Evolutionary conservation across 2,888 invertebrate genomes (phyloP).

Genomic region (Celastrina argiolus): DNA sequence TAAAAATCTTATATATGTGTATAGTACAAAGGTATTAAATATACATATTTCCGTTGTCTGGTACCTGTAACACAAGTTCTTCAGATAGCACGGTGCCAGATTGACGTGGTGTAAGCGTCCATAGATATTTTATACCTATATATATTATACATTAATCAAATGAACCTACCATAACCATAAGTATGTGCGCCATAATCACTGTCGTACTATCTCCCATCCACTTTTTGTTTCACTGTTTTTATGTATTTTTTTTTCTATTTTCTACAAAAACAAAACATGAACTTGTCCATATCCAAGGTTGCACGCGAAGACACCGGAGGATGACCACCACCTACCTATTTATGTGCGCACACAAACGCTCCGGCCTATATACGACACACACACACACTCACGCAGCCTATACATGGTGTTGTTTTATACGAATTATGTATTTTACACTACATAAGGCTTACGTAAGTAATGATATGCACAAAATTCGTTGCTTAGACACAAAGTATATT

Average conservation of each 20-base stretch:
- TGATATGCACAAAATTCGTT: constrained; percentile 27
- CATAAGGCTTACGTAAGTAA: background rate
- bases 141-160: background rate
- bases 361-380: constrained; percentile 37
- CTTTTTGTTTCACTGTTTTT: constrained; percentile 33
- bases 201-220: constrained; percentile 31
- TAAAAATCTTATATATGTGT: too few species aligned
- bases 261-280: constrained; percentile 35
- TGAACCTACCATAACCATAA: constrained; percentile 53
- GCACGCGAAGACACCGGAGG: constrained; percentile 56
- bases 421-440: too few species aligned
- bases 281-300: constrained; percentile 70
- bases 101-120: too few species aligned
- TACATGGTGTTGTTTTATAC: too few species aligned
- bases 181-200: constrained; percentile 52
- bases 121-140: too few species aligned
- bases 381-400: constrained; percentile 33
- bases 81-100: too few species aligned
- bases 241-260: constrained; percentile 33
- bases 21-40: too few species aligned
- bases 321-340: constrained; percentile 62
- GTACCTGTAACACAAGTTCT: too few species aligned
- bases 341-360: constrained; percentile 63
- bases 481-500: too few species aligned
- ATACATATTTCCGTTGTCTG: too few species aligned